phyloP scores from a whole-genome alignment of 2,797 vertebrate genomes.

The Pantherophis vulpinus region DNA sequence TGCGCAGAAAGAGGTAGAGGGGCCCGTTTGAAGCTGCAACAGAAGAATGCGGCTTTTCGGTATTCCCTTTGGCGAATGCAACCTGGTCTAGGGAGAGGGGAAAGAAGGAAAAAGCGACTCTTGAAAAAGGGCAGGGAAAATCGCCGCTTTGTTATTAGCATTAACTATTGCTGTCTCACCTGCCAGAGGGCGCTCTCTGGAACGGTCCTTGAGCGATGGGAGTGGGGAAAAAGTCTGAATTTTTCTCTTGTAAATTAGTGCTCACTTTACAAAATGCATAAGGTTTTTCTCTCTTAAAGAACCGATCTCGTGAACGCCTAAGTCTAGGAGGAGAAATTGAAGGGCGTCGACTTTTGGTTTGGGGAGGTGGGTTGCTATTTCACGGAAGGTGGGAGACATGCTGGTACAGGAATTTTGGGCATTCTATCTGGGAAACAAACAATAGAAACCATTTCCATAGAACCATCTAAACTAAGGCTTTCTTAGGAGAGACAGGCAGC shows the following conservation, averaged over 20 bases:
- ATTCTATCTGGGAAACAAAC: not conserved
- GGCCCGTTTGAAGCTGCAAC: not conserved
- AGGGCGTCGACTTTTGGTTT: not conserved
- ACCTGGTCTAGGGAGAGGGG: not conserved
- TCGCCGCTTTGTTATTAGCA: slow-evolving; percentile 60
- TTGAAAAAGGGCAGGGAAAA: not conserved
- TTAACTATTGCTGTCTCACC: not conserved
- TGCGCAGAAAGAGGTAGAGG: no score
- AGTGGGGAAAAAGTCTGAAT: not conserved
- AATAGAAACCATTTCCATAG: not conserved
- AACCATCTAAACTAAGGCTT: not conserved
- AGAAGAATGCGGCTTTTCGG: not conserved
- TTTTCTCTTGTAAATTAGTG: not conserved
- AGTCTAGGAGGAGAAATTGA: not conserved
- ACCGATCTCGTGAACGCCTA: no score
- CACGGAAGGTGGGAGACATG: not conserved
- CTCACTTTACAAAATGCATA: not conserved
- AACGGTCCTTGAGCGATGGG: not conserved
- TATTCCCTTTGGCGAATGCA: not conserved
- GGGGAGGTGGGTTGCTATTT: not conserved
- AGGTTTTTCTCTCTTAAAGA: not conserved
- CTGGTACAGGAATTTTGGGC: slow-evolving; percentile 5
- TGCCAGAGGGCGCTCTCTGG: slow-evolving; percentile 48
- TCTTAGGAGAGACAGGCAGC: not conserved
- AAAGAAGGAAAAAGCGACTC: not conserved